Percentiles rank a stretch among this genome's conserved stretches.
Evolutionary conservation across 1,140 invertebrate species (phyloP).

Genomic region (Bombus consobrinus): DNA sequence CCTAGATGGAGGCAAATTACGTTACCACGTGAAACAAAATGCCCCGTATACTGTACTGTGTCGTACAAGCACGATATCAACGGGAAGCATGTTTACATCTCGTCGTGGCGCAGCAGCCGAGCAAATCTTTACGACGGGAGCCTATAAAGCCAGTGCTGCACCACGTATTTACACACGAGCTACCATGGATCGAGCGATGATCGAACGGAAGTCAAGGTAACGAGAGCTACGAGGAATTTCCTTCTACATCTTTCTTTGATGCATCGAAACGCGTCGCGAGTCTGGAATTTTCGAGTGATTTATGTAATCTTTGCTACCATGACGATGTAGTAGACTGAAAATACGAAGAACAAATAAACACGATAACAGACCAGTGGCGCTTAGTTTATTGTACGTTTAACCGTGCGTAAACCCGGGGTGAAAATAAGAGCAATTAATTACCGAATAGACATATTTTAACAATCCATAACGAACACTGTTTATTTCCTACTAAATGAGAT

Average conservation of each 20-base stretch:
- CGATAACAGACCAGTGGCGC: background rate
- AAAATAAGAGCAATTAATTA: background rate
- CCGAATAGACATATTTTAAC: background rate
- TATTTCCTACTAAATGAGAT: background rate
- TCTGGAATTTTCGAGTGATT: conserved; percentile 6
- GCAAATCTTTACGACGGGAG: conserved; percentile 57
- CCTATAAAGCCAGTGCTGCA: conserved; percentile 49
- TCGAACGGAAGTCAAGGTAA: conserved; percentile 39
- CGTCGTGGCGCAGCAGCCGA: conserved; percentile 38
- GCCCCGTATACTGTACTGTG: conserved; percentile 9
- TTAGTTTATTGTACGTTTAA: background rate
- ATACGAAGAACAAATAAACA: background rate
- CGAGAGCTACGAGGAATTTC: conserved; percentile 1
- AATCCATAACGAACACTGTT: background rate
- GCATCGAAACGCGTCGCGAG: background rate
- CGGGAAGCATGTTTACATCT: conserved; percentile 62
- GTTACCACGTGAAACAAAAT: conserved; percentile 24
- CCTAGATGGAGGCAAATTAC: conserved; percentile 32
- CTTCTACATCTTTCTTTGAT: background rate
- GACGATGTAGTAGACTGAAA: background rate
- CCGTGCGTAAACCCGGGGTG: background rate
- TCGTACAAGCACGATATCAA: conserved; percentile 58
- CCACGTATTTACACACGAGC: conserved; percentile 35
- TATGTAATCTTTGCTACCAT: background rate
- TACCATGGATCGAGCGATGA: conserved; percentile 14